A percentile compares a stretch with the other conserved stretches of the same genome.
phyloP scores from a whole-genome alignment of 2,113 vertebrate species.

The Hepsetus odoe region DNA sequence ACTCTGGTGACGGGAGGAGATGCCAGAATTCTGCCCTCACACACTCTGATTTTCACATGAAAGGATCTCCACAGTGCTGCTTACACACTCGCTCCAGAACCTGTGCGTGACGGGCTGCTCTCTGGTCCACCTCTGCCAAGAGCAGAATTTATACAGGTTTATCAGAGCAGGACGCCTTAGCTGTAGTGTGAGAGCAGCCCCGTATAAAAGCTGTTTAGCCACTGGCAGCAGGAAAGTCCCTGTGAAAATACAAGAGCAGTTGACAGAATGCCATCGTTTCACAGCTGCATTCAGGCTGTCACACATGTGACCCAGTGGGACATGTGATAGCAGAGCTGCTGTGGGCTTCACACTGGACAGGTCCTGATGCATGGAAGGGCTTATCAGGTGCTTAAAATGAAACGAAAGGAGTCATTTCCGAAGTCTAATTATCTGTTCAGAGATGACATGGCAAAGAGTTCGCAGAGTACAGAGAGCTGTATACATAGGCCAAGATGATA shows the following conservation, averaged over 20 bases:
- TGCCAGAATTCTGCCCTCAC: neutral
- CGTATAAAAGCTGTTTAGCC: neutral
- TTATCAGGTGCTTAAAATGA: neutral
- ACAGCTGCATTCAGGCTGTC: neutral
- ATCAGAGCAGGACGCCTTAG: neutral
- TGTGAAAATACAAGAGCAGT: neutral
- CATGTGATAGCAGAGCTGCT: neutral
- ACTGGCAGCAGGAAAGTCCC: neutral
- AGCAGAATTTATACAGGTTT: neutral
- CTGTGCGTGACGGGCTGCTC: neutral
- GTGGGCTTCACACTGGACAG: neutral
- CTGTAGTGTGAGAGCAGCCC: neutral
- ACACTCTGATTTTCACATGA: constrained; percentile 25
- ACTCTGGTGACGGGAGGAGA: constrained; percentile 22
- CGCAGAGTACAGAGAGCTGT: too few species aligned
- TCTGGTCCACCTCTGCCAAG: neutral
- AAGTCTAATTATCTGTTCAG: neutral
- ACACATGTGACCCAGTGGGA: neutral
- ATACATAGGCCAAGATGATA: too few species aligned
- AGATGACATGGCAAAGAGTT: too few species aligned
- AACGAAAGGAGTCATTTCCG: neutral
- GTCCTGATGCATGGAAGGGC: neutral
- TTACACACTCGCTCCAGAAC: constrained; percentile 8
- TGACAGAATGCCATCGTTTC: neutral
- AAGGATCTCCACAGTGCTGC: constrained; percentile 17